Base-by-base conservation (phyloP, 2,797 vertebrate species). In the Pristis pectinata region DNA sequence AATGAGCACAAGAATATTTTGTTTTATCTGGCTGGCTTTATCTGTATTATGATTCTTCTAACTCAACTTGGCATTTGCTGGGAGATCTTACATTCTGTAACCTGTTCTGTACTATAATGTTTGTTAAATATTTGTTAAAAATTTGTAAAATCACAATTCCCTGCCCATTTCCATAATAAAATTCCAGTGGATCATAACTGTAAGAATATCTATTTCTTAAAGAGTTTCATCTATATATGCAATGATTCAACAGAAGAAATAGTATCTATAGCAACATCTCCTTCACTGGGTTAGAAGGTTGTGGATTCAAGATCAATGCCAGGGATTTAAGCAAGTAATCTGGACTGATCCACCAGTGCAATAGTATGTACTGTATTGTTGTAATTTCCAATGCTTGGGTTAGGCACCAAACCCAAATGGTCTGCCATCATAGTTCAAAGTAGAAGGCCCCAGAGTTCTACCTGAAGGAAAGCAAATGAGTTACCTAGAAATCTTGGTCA, bases 41-140 rank as follows among this genome's bases (percentile, higher is more conserved):
- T 24, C 59, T 64, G 4, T 59, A 15, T 91, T 37, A n/a, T 91
- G 27, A 22, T 37, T 91, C 4, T 91, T 41, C 34, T 37, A 77
- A 37, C 34, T 77, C 0, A 30, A 77, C 11, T 74, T n/a, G 13
- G 6, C 24, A 30, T 85, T 85, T 85, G 22, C 82, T 34, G 34
- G 56, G 85, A 61, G 34, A 6, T 61, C 1, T 0, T 89, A n/a
- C n/a, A 59, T 89, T 61, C 30, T 5, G 27, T 34, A 13, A 27
- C 8, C 24, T 53, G 53, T 85, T 24, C 49, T 85, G 53, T 22
- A 15, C 49, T 49, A 13, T 61, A 17, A 0, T 30, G 15, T 49
- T 49, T 89, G 85, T 89, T 61, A 89, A 89, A n/a, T 61, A 19
- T 89, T 59, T 89, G 85, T 34, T 22, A n/a, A 61, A 59, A 89